phyloP scores from a whole-genome alignment of 2,888 invertebrate genomes.

The Meandrusa payeni region DNA sequence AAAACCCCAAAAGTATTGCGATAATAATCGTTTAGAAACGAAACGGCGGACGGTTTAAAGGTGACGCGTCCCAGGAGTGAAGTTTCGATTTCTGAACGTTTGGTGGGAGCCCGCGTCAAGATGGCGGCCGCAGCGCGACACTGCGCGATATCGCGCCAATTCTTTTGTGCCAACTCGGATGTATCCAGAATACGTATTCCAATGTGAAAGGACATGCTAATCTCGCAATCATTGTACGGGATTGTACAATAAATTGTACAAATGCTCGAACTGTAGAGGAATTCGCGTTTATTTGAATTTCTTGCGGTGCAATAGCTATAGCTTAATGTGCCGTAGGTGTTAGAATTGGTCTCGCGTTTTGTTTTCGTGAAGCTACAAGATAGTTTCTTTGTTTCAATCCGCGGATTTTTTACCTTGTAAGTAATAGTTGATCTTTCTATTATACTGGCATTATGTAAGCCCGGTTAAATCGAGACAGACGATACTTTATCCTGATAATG shows the following conservation, averaged over 20 bases:
- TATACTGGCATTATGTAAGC: too few relatives aligned
- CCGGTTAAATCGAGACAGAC: too few relatives aligned
- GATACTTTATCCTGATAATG: too few relatives aligned
- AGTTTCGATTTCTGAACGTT: slow-evolving; percentile 69
- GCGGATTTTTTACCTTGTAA: too few relatives aligned
- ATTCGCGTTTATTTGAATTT: slow-evolving; percentile 32
- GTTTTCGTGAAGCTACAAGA: too few relatives aligned
- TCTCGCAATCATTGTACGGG: slow-evolving; percentile 59
- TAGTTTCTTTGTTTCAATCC: too few relatives aligned
- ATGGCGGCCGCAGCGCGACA: slow-evolving; percentile 60
- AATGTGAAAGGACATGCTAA: slow-evolving; percentile 63
- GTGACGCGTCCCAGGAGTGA: slow-evolving; percentile 55
- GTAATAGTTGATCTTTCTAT: too few relatives aligned
- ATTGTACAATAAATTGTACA: slow-evolving; percentile 39
- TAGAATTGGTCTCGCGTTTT: too few relatives aligned
- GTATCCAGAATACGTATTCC: slow-evolving; percentile 60
- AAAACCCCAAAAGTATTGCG: slow-evolving; percentile 19
- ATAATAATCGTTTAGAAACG: slow-evolving; percentile 33
- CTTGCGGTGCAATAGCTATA: slow-evolving; percentile 15
- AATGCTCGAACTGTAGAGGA: slow-evolving; percentile 28
- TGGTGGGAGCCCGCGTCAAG: slow-evolving; percentile 56
- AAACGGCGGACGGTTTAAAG: slow-evolving; percentile 36
- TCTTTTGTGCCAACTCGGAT: slow-evolving; percentile 69
- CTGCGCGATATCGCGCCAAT: slow-evolving; percentile 68
- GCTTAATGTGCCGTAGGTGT: too few relatives aligned